These are phyloP conservation scores for Trichoplusia ni DNA, from an alignment of 1,140 invertebrate species.

Conservation along the genomic window DNA sequence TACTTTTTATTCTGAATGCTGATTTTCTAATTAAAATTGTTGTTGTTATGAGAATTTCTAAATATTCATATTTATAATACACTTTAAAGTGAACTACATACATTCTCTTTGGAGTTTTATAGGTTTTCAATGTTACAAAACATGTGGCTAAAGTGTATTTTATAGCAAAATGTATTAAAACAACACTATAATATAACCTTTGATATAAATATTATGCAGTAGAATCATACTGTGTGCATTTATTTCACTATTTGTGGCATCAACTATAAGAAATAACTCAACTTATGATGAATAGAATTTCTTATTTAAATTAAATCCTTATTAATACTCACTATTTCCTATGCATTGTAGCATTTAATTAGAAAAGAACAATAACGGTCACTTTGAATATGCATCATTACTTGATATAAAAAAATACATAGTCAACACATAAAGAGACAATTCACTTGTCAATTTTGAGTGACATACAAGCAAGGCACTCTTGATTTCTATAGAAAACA, in stretches of 20 bases:
- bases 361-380: conserved; percentile 29
- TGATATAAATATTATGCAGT: neutral
- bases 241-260: no score
- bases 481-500: conserved; percentile 46
- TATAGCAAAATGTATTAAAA: neutral
- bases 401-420: conserved; percentile 34
- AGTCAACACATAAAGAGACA: conserved; percentile 33
- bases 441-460: conserved; percentile 55
- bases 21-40: neutral
- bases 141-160: neutral
- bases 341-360: conserved; percentile 52
- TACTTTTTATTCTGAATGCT: neutral
- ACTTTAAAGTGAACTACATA: neutral
- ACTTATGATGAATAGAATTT: no score
- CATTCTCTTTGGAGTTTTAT: neutral
- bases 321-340: conserved; percentile 69
- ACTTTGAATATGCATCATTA: conserved; percentile 39
- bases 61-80: no score
- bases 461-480: conserved; percentile 47
- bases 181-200: neutral
- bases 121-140: neutral
- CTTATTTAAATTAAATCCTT: conserved; percentile 1
- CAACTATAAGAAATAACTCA: no score
- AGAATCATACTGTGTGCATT: neutral
- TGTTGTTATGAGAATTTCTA: neutral